Conservation (phyloP, 2,888 invertebrate species). For the Cheilosia urbana region DNA sequence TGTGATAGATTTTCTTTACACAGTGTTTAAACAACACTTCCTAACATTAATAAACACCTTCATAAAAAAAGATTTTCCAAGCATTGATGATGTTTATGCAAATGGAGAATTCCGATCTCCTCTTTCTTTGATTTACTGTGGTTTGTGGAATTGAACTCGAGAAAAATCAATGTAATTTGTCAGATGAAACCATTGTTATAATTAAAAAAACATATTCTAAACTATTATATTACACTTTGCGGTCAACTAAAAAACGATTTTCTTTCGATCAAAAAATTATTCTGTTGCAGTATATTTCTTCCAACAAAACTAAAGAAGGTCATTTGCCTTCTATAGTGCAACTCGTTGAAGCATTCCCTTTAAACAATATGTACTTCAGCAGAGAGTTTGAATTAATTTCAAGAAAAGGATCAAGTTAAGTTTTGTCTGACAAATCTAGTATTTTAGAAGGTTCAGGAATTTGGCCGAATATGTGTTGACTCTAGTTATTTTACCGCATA, state of each 20-base stretch:
- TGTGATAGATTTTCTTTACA: background rate
- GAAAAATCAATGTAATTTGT: conserved; percentile 23
- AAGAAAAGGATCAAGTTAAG: conserved; percentile 5
- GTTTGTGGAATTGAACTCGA: conserved; percentile 52
- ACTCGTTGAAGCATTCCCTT: conserved; percentile 24
- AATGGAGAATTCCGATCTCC: conserved; percentile 26
- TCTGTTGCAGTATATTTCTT: conserved; percentile 31
- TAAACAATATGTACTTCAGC: conserved; percentile 1
- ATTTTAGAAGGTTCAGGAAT: conserved; percentile 1
- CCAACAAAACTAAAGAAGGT: conserved; percentile 29
- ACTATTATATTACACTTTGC: conserved; percentile 41
- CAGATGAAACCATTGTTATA: conserved; percentile 16
- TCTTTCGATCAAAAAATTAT: conserved; percentile 24
- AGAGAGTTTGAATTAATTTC: conserved; percentile 31
- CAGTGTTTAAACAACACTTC: background rate
- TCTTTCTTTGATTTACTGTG: conserved; percentile 21
- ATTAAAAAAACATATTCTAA: conserved; percentile 41
- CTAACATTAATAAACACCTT: conserved; percentile 4
- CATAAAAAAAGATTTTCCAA: conserved; percentile 39
- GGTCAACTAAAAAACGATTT: conserved; percentile 24
- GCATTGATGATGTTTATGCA: background rate
- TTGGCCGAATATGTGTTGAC: conserved; percentile 12
- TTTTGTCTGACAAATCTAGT: conserved; percentile 20
- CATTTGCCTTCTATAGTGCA: conserved; percentile 14
- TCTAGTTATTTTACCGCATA: background rate